A percentile compares a stretch with the other conserved stretches of the same genome.
phyloP scores from a whole-genome alignment of 2,888 invertebrate species.

The Sepioteuthis lessoniana region DNA sequence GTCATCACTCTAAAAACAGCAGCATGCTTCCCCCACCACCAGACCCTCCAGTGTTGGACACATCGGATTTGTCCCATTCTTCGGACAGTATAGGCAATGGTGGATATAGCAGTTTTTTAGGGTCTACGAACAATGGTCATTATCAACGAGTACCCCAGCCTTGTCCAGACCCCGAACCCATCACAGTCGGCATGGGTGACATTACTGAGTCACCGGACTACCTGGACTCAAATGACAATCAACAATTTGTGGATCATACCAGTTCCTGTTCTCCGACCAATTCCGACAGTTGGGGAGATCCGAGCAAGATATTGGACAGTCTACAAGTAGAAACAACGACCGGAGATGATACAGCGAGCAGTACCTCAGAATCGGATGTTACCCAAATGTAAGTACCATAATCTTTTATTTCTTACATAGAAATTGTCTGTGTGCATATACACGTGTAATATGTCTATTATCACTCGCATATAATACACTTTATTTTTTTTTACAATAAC shows the following conservation, averaged over 20 bases:
- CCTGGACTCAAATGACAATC: slow-evolving; percentile 11
- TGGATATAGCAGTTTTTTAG: slow-evolving; percentile 45
- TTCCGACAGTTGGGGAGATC: slow-evolving; percentile 37
- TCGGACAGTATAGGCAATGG: slow-evolving; percentile 45
- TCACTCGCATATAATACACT: no score
- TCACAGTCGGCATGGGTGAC: background rate
- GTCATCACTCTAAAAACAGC: background rate
- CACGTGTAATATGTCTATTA: no score
- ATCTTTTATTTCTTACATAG: no score
- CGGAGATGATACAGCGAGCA: slow-evolving; percentile 44
- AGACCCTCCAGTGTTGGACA: slow-evolving; percentile 35
- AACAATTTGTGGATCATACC: slow-evolving; percentile 46
- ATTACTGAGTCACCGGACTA: slow-evolving; percentile 11
- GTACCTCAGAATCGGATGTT: slow-evolving; percentile 46
- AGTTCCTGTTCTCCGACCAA: slow-evolving; percentile 33
- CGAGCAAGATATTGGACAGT: slow-evolving; percentile 38
- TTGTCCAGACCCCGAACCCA: slow-evolving; percentile 38
- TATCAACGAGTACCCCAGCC: slow-evolving; percentile 39
- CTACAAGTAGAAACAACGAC: slow-evolving; percentile 1
- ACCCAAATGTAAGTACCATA: slow-evolving; percentile 47
- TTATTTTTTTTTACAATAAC: no score
- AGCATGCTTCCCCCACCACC: slow-evolving; percentile 43
- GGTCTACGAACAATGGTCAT: slow-evolving; percentile 46
- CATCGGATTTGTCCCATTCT: slow-evolving; percentile 36
- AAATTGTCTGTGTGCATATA: no score